Conservation (phyloP, 2,113 vertebrate species). For the Entelurus aequoreus region DNA sequence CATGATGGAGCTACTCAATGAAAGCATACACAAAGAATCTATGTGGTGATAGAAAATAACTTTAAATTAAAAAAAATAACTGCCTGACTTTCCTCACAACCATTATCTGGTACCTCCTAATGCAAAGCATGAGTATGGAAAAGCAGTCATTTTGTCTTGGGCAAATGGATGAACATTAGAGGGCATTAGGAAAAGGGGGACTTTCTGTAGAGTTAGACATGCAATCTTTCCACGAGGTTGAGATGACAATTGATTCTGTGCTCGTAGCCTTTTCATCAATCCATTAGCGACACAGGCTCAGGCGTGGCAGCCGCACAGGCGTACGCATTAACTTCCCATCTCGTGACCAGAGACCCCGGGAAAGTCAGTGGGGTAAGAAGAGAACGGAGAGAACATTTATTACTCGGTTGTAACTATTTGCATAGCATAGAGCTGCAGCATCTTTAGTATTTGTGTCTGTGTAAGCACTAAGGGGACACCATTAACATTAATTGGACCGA, state of each 20-base stretch:
- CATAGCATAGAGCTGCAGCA: slow-evolving; percentile 16
- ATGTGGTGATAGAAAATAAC: neutral
- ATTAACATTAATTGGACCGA: neutral
- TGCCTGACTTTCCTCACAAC: slow-evolving; percentile 11
- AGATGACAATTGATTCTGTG: slow-evolving; percentile 63
- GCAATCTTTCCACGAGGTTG: slow-evolving; percentile 54
- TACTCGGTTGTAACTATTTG: slow-evolving; percentile 41
- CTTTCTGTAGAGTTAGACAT: slow-evolving; percentile 60
- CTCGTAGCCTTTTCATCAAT: slow-evolving; percentile 65
- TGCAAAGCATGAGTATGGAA: slow-evolving; percentile 34
- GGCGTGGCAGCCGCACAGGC: slow-evolving; percentile 53
- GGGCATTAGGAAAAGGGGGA: slow-evolving; percentile 57
- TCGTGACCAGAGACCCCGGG: slow-evolving; percentile 47
- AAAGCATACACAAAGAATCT: neutral
- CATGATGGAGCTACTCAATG: neutral
- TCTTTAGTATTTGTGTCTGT: slow-evolving; percentile 31
- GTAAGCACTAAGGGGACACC: neutral
- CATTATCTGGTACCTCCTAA: slow-evolving; percentile 44
- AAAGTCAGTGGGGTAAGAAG: slow-evolving; percentile 52
- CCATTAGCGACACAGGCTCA: slow-evolving; percentile 58
- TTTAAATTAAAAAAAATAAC: neutral
- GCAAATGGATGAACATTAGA: slow-evolving; percentile 67
- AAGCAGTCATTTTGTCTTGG: slow-evolving; percentile 22
- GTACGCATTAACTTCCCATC: slow-evolving; percentile 60
- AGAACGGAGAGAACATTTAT: slow-evolving; percentile 50